These are phyloP conservation scores for Myzus persicae DNA, from an alignment of 1,140 invertebrate genomes.

Conservation along the genomic window DNA sequence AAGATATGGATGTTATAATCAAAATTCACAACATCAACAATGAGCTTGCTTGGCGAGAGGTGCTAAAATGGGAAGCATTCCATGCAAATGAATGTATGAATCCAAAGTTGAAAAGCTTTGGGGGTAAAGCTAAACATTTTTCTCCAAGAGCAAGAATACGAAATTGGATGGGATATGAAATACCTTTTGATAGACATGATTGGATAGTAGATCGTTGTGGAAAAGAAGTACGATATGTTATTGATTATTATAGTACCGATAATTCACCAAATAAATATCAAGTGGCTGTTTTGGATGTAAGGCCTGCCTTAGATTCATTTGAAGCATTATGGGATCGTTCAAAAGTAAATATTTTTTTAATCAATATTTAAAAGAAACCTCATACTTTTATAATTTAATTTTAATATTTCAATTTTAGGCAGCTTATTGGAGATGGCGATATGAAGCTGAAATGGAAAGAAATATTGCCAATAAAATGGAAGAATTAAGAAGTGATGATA, in stretches of 20 bases:
- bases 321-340: constrained; percentile 96
- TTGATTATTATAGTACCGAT: constrained; percentile 98
- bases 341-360: constrained; percentile 78
- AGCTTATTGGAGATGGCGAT: constrained; percentile 49
- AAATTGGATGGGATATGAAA: constrained; percentile 86
- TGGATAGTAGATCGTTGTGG: constrained; percentile 99
- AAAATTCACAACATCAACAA: constrained; percentile 99
- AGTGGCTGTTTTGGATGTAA: constrained; percentile 95
- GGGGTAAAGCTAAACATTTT: constrained; percentile 93
- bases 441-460: constrained; percentile 50
- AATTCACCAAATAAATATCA: constrained; percentile 78
- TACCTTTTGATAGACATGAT: constrained; percentile 99
- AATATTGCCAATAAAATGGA: constrained; percentile 48
- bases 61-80: constrained; percentile 96
- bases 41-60: constrained; percentile 96
- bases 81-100: constrained; percentile 85
- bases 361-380: neutral
- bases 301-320: constrained; percentile 94
- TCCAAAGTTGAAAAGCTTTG: constrained; percentile 93
- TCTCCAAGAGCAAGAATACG: constrained; percentile 93
- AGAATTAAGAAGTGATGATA: constrained; percentile 30
- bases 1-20: constrained; percentile 98
- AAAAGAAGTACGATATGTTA: constrained; percentile 93
- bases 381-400: neutral
- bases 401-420: neutral